Conservation (phyloP, 2,797 vertebrate species). For the Eptatretus atami region DNA sequence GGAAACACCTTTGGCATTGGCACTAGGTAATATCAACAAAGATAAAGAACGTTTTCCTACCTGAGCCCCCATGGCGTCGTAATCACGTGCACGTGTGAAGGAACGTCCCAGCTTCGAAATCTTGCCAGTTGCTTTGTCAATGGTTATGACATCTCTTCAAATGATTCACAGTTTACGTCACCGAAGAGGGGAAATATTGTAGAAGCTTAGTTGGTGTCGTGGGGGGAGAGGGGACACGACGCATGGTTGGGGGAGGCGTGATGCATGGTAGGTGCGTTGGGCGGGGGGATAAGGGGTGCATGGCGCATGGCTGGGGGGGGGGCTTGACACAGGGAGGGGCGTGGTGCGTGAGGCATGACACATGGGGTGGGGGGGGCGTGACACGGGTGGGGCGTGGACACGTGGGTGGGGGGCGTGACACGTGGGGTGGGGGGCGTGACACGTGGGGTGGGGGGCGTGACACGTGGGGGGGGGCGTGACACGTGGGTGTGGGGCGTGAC, state of each 20-base stretch:
- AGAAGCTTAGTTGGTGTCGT: background rate
- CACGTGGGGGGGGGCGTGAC: background rate
- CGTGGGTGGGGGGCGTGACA: background rate
- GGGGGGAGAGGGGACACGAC: background rate
- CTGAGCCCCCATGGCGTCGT: constrained; percentile 81
- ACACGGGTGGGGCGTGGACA: background rate
- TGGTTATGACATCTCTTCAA: constrained; percentile 55
- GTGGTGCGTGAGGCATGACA: background rate
- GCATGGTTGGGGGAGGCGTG: background rate
- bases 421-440: background rate
- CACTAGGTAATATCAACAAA: too few species aligned
- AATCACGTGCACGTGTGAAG: constrained; percentile 66
- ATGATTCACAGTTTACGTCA: background rate
- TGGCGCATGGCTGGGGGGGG: background rate
- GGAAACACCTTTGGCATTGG: too few species aligned
- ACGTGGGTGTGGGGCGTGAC: too few species aligned
- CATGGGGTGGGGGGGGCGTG: background rate
- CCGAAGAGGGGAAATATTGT: background rate
- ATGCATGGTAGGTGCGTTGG: background rate
- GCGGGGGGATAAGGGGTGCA: background rate
- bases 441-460: background rate
- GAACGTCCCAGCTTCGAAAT: constrained; percentile 67
- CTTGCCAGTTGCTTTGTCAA: constrained; percentile 77
- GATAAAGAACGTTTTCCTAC: constrained; percentile 13
- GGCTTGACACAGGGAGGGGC: background rate